Evolutionary conservation across 2,113 vertebrate species (phyloP).

Genomic region (Synchiropus splendidus): DNA sequence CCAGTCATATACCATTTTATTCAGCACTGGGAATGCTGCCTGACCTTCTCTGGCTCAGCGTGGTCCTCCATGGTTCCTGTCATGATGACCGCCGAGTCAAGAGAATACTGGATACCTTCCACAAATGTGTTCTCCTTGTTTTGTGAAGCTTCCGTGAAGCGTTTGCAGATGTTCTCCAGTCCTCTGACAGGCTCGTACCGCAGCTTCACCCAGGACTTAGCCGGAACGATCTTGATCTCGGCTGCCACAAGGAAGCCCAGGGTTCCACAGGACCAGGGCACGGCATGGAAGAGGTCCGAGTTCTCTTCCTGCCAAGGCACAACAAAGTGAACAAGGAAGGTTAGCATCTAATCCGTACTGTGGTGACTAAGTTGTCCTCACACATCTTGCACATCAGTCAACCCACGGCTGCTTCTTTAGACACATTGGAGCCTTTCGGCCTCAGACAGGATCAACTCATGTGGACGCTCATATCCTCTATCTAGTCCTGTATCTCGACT

Average conservation of each 20-base stretch:
- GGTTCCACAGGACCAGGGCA: conserved; percentile 97
- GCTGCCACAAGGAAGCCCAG: conserved; percentile 95
- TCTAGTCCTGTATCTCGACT: too few species aligned
- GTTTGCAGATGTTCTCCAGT: conserved; percentile 81
- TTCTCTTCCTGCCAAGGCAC: conserved; percentile 84
- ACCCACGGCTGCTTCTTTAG: too few species aligned
- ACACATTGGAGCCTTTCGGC: too few species aligned
- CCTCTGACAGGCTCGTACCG: conserved; percentile 77
- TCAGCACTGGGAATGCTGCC: background rate
- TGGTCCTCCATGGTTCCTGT: conserved; percentile 85
- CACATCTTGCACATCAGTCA: too few species aligned
- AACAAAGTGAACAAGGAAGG: too few species aligned
- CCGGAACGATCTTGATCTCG: conserved; percentile 90
- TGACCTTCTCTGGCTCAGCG: conserved; percentile 79
- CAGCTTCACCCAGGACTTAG: conserved; percentile 82
- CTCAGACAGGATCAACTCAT: too few species aligned
- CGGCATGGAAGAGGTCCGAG: conserved; percentile 90
- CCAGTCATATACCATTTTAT: background rate
- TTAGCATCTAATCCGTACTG: too few species aligned
- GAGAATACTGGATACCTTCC: conserved; percentile 83
- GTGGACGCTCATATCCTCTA: too few species aligned
- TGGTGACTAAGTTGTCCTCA: too few species aligned
- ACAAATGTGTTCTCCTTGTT: conserved; percentile 85
- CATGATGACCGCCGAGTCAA: conserved; percentile 91
- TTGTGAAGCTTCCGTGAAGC: conserved; percentile 75